A percentile compares a stretch with the other conserved stretches of the same genome.
Evolutionary conservation across 2,113 vertebrate species (phyloP).

Genomic region (Melospiza georgiana): DNA sequence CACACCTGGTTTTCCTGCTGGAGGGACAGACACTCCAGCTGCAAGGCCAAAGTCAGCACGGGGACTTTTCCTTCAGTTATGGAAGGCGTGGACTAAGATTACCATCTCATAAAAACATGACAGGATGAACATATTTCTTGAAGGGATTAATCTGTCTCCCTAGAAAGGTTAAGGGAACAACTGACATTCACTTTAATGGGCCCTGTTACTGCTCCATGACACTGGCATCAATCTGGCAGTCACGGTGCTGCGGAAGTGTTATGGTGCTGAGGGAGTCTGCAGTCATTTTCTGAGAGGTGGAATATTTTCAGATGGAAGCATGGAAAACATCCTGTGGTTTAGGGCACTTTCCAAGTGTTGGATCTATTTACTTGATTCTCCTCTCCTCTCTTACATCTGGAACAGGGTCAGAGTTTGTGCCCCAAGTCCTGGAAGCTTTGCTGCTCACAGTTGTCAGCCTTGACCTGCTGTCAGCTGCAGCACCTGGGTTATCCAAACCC

Average conservation of each 20-base stretch:
- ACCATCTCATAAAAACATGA: background rate
- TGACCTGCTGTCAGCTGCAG: background rate
- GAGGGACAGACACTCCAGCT: background rate
- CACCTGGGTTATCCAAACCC: background rate
- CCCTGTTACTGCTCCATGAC: background rate
- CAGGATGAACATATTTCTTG: background rate
- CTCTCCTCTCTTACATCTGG: background rate
- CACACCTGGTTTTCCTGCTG: background rate
- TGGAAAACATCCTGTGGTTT: slow-evolving; percentile 20
- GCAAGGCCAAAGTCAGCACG: background rate
- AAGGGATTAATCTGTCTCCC: background rate
- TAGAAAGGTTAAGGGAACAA: background rate
- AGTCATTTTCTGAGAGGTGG: background rate
- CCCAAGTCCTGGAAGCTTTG: background rate
- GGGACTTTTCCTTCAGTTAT: background rate
- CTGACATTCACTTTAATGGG: background rate
- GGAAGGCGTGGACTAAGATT: background rate
- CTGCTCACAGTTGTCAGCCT: background rate
- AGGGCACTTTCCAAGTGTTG: background rate
- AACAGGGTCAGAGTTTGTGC: background rate
- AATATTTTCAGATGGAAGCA: background rate
- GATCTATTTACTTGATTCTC: background rate
- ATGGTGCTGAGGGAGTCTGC: background rate
- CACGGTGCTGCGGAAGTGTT: background rate
- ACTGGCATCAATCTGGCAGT: background rate